Conservation (phyloP, 2,113 vertebrate species). For the Nycticorax nycticorax region DNA sequence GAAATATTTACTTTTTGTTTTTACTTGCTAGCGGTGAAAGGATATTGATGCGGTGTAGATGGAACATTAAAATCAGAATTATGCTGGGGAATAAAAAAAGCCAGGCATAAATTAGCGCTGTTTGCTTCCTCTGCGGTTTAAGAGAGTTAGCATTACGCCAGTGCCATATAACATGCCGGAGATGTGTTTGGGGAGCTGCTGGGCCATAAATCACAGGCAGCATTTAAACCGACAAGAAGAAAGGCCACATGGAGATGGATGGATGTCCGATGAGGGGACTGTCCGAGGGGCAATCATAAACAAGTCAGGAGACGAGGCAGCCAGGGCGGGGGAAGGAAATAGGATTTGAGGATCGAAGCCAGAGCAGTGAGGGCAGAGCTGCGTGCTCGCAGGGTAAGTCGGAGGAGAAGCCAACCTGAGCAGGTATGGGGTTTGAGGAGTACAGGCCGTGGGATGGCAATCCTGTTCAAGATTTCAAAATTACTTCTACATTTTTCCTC, state of each 20-base stretch:
- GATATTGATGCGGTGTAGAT: slow-evolving; percentile 25
- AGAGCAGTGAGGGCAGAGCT: neutral
- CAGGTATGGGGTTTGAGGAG: accelerated
- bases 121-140: neutral
- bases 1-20: slow-evolving; percentile 53
- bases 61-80: slow-evolving; percentile 52
- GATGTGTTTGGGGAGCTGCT: neutral
- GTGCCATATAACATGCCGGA: neutral
- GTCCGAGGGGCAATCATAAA: neutral
- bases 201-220: slow-evolving; percentile 29
- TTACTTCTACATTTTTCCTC: neutral
- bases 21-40: neutral
- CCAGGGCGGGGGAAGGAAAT: neutral
- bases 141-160: neutral
- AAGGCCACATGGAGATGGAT: slow-evolving; percentile 42
- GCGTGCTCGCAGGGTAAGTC: neutral
- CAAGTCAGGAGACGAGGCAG: neutral
- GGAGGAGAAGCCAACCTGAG: neutral
- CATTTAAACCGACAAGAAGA: slow-evolving; percentile 9
- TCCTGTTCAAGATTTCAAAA: neutral
- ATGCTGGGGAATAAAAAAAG: slow-evolving; percentile 3
- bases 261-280: neutral
- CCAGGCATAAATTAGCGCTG: slow-evolving; percentile 32
- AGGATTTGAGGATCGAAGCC: neutral
- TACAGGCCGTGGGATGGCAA: neutral